Percentiles rank a stretch among this genome's conserved stretches.
Evolutionary conservation across 2,888 invertebrate species (phyloP).

Genomic region (Lasioglossum pauxillum): DNA sequence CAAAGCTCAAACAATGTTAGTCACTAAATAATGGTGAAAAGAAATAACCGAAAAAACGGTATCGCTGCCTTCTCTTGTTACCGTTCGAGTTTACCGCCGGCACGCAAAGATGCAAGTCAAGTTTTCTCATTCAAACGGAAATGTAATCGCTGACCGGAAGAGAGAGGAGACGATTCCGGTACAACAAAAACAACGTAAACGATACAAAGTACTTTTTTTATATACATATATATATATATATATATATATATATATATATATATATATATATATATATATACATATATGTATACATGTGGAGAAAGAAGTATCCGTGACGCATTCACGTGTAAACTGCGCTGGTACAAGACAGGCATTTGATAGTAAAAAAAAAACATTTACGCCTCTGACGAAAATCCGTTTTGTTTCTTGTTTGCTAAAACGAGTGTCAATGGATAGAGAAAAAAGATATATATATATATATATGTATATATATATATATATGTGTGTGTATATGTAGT

Average conservation of each 20-base stretch:
- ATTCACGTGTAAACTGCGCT: conserved; percentile 60
- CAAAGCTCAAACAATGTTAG: conserved; percentile 85
- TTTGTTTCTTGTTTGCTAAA: neutral
- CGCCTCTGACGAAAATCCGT: conserved; percentile 65
- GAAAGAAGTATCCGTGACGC: conserved; percentile 22
- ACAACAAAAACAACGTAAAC: conserved; percentile 1
- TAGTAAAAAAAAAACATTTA: conserved; percentile 60
- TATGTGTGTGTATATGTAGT: neutral
- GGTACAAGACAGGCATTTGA: conserved; percentile 64
- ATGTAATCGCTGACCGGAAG: neutral
- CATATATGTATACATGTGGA: neutral
- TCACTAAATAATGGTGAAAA: conserved; percentile 84
- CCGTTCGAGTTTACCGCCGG: conserved; percentile 69
- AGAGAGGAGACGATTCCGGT: neutral
- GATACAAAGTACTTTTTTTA: neutral
- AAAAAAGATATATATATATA: neutral
- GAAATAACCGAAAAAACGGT: conserved; percentile 82
- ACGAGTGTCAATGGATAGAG: neutral
- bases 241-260: neutral
- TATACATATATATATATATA: neutral
- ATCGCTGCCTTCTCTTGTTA: conserved; percentile 77
- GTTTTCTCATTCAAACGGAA: conserved; percentile 26
- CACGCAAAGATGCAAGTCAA: conserved; percentile 12
- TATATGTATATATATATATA: too few relatives aligned
- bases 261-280: neutral